phyloP scores from a whole-genome alignment of 2,113 vertebrate species.

The Pavo muticus region DNA sequence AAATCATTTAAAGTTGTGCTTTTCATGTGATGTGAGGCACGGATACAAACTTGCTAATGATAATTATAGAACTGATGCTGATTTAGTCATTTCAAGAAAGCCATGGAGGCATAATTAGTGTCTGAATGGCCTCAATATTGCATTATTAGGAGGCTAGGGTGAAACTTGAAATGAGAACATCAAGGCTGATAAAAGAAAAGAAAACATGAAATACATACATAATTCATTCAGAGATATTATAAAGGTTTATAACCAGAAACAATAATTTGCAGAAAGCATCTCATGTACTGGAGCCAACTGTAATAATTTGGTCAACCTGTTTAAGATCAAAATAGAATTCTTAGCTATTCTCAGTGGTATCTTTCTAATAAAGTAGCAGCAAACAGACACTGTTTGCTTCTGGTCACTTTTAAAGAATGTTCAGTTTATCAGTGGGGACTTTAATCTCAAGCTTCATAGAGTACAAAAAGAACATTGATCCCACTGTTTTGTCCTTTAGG shows the following conservation, averaged over 20 bases:
- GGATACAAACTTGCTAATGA: slow-evolving; percentile 88
- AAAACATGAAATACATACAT: slow-evolving; percentile 90
- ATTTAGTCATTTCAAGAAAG: slow-evolving; percentile 94
- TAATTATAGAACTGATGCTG: slow-evolving; percentile 95
- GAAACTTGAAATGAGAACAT: slow-evolving; percentile 93
- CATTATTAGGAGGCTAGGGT: slow-evolving; percentile 91
- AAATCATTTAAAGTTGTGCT: slow-evolving; percentile 84
- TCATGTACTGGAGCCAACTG: slow-evolving; percentile 78
- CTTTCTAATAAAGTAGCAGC: slow-evolving; percentile 87
- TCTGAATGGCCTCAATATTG: slow-evolving; percentile 95
- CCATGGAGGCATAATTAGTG: slow-evolving; percentile 93
- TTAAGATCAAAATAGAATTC: slow-evolving; percentile 88
- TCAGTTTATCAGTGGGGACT: slow-evolving; percentile 85
- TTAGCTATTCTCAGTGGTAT: slow-evolving; percentile 86
- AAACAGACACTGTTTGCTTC: slow-evolving; percentile 88
- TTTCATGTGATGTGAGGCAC: slow-evolving; percentile 81
- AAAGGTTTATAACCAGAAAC: slow-evolving; percentile 86
- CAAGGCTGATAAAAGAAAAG: slow-evolving; percentile 88
- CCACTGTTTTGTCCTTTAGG: slow-evolving; percentile 80
- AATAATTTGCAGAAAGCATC: slow-evolving; percentile 84
- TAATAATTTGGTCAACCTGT: slow-evolving; percentile 86
- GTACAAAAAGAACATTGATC: slow-evolving; percentile 85
- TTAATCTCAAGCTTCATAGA: slow-evolving; percentile 87
- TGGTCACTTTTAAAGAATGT: slow-evolving; percentile 88
- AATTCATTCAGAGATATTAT: slow-evolving; percentile 87